phyloP scores from a whole-genome alignment of 2,797 vertebrate species.

The Tragelaphus eurycerus region DNA sequence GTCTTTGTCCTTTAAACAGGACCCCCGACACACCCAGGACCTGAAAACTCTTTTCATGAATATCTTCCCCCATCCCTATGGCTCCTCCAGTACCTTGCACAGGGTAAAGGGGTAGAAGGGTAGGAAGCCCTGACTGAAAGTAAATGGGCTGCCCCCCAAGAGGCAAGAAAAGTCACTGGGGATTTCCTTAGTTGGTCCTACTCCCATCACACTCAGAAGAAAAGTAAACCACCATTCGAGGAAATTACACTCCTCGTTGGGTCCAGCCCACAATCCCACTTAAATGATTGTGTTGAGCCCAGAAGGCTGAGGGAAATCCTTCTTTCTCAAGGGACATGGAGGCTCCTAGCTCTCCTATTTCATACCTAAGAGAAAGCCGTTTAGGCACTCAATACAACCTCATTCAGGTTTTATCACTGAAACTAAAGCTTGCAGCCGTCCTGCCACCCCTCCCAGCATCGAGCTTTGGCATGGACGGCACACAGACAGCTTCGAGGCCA shows the following conservation, averaged over 20 bases:
- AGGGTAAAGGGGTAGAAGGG: not conserved
- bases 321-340: slow-evolving; percentile 26
- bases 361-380: slow-evolving; percentile 24
- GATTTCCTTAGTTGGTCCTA: not conserved
- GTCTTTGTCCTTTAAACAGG: not conserved
- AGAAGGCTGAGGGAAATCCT: slow-evolving; percentile 39
- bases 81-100: not conserved
- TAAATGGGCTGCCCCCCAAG: not conserved
- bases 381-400: not conserved
- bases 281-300: slow-evolving; percentile 22
- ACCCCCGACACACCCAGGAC: not conserved
- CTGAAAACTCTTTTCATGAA: not conserved
- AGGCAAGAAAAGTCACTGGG: not conserved
- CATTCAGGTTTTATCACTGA: not conserved
- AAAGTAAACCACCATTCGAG: slow-evolving; percentile 38
- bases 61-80: not conserved
- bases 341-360: slow-evolving; percentile 37
- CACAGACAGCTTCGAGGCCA: not conserved
- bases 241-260: slow-evolving; percentile 38
- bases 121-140: not conserved
- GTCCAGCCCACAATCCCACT: not conserved
- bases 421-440: slow-evolving; percentile 20
- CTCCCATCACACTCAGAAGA: not conserved
- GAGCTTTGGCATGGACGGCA: not conserved
- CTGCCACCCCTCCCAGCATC: not conserved